These are phyloP conservation scores for Microplitis manilae DNA, from an alignment of 2,888 invertebrate species.

Conservation along the genomic window DNA sequence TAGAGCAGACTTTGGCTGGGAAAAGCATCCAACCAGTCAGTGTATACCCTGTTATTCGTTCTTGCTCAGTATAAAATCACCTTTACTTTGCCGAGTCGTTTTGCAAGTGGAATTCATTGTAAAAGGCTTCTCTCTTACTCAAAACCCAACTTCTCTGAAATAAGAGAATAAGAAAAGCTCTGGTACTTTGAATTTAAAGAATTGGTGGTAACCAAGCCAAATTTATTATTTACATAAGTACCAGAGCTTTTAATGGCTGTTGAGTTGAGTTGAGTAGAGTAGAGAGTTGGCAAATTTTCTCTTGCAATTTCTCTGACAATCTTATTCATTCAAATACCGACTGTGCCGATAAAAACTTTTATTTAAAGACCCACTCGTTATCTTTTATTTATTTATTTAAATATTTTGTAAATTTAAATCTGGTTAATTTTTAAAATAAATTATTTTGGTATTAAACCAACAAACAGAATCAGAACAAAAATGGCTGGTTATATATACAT, in stretches of 20 bases:
- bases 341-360: background rate
- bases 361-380: conserved; percentile 4
- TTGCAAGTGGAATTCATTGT: background rate
- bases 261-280: background rate
- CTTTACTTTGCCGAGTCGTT: background rate
- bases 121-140: background rate
- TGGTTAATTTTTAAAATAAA: background rate
- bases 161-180: conserved; percentile 20
- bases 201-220: conserved; percentile 50
- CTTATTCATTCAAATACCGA: conserved; percentile 39
- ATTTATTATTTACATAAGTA: conserved; percentile 66
- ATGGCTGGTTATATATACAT: background rate
- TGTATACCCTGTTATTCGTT: background rate
- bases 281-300: conserved; percentile 42
- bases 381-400: conserved; percentile 9
- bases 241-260: conserved; percentile 57
- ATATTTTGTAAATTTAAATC: background rate
- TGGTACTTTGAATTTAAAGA: conserved; percentile 19
- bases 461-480: conserved; percentile 35
- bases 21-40: background rate
- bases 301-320: conserved; percentile 28
- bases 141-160: background rate
- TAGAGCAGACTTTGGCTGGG: background rate
- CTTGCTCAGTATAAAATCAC: background rate
- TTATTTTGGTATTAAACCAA: background rate